Conservation (phyloP, 2,888 invertebrate species). For the Aphodius sticticus region DNA sequence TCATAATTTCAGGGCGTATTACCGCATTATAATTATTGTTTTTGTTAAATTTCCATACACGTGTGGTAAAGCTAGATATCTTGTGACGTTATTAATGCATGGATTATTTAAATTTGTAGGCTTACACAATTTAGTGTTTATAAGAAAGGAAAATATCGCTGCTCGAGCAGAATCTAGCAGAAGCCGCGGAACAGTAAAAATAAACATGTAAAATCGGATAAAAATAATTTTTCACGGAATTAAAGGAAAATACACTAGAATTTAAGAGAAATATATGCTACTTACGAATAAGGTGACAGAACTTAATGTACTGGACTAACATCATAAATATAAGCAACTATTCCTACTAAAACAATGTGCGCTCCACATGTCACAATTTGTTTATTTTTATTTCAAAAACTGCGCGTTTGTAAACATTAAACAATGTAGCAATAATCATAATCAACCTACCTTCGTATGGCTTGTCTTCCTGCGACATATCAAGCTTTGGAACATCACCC, state of each 20-base stretch:
- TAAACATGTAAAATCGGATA: neutral
- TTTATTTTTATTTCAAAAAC: neutral
- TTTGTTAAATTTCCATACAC: neutral
- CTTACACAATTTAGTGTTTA: neutral
- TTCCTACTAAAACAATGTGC: neutral
- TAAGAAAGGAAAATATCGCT: neutral
- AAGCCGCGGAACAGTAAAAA: neutral
- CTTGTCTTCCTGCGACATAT: slow-evolving; percentile 15
- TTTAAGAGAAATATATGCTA: neutral
- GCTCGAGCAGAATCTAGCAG: neutral
- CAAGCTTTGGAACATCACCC: neutral
- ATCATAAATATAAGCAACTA: neutral
- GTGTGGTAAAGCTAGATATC: neutral
- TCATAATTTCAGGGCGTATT: neutral
- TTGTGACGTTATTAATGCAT: neutral
- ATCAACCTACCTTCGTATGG: slow-evolving; percentile 20
- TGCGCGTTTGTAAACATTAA: neutral
- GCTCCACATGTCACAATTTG: neutral
- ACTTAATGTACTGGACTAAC: slow-evolving; percentile 15
- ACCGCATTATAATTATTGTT: neutral
- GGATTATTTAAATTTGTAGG: neutral
- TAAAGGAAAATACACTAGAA: neutral
- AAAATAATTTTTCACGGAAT: neutral
- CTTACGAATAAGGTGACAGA: slow-evolving; percentile 4
- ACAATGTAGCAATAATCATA: slow-evolving; percentile 7